Base-by-base conservation (phyloP, 2,113 vertebrate species). In the Hystrix cristata region DNA sequence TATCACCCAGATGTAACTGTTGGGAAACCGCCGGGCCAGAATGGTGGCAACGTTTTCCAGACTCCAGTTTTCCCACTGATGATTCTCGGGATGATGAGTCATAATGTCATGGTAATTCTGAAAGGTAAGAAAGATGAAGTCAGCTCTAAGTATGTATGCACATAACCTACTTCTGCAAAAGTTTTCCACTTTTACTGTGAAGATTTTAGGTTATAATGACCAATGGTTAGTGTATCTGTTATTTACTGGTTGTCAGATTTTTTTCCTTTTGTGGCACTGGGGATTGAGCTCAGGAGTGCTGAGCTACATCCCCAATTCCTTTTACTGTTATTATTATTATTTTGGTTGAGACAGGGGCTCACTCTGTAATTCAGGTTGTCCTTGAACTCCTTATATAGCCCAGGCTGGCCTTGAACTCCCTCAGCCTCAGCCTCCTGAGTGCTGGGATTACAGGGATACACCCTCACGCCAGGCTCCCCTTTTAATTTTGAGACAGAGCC, bases 101-200 rank as follows among this genome's bases (percentile, higher is more conserved):
- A 99, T 99, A 97, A 99, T 95, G 87, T 99, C 99, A 96, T 99
- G 99, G 95, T 99, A 99, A 98, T 99, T 99, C 99, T 99, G 98
- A 96, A 98, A 98, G 72, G 87, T 76, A 90, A 96, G 81, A 97
- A 96, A 95, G 43, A 97, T 59, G 81, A 95, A 87, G 95, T n/a
- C 92, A 93, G 25, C 51, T 96, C 86, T 96, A 95, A 93, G 71
- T 67, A 89, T 46, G 95, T 18, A 94, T 72, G 90, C 84, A 96
- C 21, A 69, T 51, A 93, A 94, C 84, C 3, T 83, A 85, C 90
- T 96, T 83, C 76, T 38, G 92, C 29, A 96, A 94, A 95, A 94
- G 38, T 53, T 93, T 94, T 57, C 27, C 53, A 94, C 69, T 85
- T 90, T 96, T 92, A 96, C 48, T 93, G 59, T 79, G 43, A 38